Evolutionary conservation across 2,797 vertebrate species (phyloP), one percentile per base, ranked within the genome.

Genomic region (Urophycis tenuis): DNA sequence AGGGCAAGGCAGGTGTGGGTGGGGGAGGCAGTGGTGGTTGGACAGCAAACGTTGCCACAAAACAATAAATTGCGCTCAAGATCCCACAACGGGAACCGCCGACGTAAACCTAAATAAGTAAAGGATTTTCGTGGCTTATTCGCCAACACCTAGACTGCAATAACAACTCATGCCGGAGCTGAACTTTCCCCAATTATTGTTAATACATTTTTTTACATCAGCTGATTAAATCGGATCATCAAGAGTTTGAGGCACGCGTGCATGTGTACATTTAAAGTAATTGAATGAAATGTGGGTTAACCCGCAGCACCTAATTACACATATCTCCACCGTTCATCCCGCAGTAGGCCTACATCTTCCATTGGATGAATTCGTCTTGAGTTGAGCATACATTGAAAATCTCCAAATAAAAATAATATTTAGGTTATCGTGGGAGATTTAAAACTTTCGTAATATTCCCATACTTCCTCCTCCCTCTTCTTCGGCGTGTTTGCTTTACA

Each of bases 401-500:
- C 85, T 87, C 82, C 86, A 84, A 87, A 73, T 82, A 85, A n/a
- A 72, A 14, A 72, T 33, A 73, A 81, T 84, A 74, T 34, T 75
- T 83, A 77, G 70, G 84, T 87, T 92, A 92, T 92, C 91, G 88
- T 84, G 82, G 86, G 80, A 90, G 88, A 91, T 92, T 92, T 88
- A 91, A 92, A 94, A 93, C 91, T 93, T 95, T 89, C 87, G 74
- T 75, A 85, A 84, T 86, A 87, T 85, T 88, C 83, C 81, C 85
- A 69, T 83, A 71, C 87, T 85, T 88, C 36, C 36, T 30, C 49
- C 69, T 10, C 36, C 39, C 22, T 78, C 83, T 82, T 85, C 88
- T 81, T 85, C 82, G 74, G 82, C 80, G 83, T 95, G 95, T 97
- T 97, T 98, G 95, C 94, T 96, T 98, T 96, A 95, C 95, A 96